Evolutionary conservation across 2,888 invertebrate species (phyloP).

Genomic region (Philereme vetulata): DNA sequence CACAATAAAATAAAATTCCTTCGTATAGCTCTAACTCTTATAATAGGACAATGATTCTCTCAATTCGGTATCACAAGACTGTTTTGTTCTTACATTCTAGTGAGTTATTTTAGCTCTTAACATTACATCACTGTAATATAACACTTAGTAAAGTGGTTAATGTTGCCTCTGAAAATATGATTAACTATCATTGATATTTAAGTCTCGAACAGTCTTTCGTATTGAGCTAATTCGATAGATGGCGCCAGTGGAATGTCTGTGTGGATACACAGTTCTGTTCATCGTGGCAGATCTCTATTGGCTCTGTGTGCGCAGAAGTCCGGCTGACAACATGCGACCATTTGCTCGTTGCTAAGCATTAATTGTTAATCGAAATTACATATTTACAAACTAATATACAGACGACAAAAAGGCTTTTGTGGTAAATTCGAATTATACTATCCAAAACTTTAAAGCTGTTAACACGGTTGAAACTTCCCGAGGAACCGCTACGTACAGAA

Average conservation of each 20-base stretch:
- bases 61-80: constrained; percentile 81
- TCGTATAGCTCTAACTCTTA: constrained; percentile 48
- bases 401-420: constrained; percentile 65
- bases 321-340: constrained; percentile 68
- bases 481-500: constrained; percentile 5
- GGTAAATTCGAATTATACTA: constrained; percentile 63
- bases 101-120: constrained; percentile 81
- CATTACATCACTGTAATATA: constrained; percentile 79
- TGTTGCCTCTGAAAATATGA: constrained; percentile 80
- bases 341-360: constrained; percentile 76
- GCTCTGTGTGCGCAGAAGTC: constrained; percentile 77
- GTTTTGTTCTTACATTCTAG: constrained; percentile 83
- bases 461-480: constrained; percentile 61
- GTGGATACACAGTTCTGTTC: constrained; percentile 51
- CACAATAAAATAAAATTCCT: constrained; percentile 57
- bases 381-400: constrained; percentile 79
- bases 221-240: constrained; percentile 78
- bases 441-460: constrained; percentile 53
- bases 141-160: constrained; percentile 77
- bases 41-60: constrained; percentile 71
- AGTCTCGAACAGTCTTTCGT: constrained; percentile 80
- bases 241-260: constrained; percentile 77
- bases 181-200: constrained; percentile 64
- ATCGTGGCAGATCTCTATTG: constrained; percentile 28
- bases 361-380: constrained; percentile 71